Percentiles rank a stretch among this genome's conserved stretches.
Conservation (phyloP, 2,888 invertebrate species). For the Limenitis arthemis region DNA sequence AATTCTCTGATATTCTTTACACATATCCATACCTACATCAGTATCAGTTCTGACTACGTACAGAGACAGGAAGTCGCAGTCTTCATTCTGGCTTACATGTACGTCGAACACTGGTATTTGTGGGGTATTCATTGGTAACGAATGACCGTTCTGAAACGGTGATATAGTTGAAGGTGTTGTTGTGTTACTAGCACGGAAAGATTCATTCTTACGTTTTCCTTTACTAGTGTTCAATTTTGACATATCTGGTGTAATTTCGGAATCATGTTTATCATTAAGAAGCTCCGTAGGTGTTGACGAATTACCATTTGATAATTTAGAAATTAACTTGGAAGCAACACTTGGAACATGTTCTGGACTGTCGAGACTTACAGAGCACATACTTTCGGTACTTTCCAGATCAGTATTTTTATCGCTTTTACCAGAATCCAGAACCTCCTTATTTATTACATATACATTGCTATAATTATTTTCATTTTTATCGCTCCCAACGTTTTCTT, state of each 20-base stretch:
- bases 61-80: constrained; percentile 59
- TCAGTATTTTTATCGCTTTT: constrained; percentile 49
- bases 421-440: constrained; percentile 36
- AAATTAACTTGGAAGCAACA: constrained; percentile 55
- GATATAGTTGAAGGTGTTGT: constrained; percentile 66
- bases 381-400: constrained; percentile 60
- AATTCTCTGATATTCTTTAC: constrained; percentile 61
- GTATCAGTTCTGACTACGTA: constrained; percentile 61
- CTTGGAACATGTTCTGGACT: constrained; percentile 52
- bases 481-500: constrained; percentile 16
- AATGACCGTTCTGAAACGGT: constrained; percentile 62
- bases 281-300: constrained; percentile 60
- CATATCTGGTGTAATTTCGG: constrained; percentile 57
- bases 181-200: constrained; percentile 52
- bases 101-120: constrained; percentile 60
- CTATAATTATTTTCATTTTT: constrained; percentile 32
- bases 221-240: constrained; percentile 41
- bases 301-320: constrained; percentile 62
- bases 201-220: constrained; percentile 50
- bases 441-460: constrained; percentile 47
- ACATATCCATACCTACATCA: constrained; percentile 63
- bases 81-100: constrained; percentile 58
- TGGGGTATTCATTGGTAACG: constrained; percentile 50
- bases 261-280: constrained; percentile 31
- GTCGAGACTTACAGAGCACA: constrained; percentile 45